Conservation (phyloP, 2,797 vertebrate species). For the Catharus ustulatus region DNA sequence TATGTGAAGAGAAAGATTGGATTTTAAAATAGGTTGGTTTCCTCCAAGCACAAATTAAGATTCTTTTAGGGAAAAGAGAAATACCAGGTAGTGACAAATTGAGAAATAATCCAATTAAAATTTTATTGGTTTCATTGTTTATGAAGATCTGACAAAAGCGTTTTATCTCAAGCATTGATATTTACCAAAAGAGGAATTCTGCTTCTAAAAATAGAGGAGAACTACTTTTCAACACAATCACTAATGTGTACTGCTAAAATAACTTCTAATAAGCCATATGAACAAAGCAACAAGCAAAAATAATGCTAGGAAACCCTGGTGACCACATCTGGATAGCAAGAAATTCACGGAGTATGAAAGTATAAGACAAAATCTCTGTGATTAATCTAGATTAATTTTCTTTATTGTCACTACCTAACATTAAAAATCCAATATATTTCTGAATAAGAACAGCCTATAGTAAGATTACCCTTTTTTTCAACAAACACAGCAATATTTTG, state of each 20-base stretch:
- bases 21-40: conserved; percentile 16
- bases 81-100: conserved; percentile 9
- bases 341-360: background rate
- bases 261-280: background rate
- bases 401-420: background rate
- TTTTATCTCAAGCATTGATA: conserved; percentile 2
- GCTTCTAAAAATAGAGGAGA: background rate
- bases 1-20: background rate
- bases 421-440: background rate
- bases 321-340: background rate
- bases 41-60: conserved; percentile 26
- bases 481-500: background rate
- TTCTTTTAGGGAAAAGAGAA: conserved; percentile 32
- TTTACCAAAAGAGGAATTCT: conserved; percentile 15
- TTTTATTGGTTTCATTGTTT: background rate
- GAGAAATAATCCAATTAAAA: conserved; percentile 19
- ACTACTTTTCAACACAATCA: background rate
- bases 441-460: background rate
- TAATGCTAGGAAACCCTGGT: background rate
- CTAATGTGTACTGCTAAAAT: background rate
- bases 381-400: background rate
- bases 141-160: conserved; percentile 5
- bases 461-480: background rate
- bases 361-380: background rate
- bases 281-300: background rate